Base-by-base conservation (phyloP, 2,113 vertebrate genomes). In the Prionailurus viverrinus region DNA sequence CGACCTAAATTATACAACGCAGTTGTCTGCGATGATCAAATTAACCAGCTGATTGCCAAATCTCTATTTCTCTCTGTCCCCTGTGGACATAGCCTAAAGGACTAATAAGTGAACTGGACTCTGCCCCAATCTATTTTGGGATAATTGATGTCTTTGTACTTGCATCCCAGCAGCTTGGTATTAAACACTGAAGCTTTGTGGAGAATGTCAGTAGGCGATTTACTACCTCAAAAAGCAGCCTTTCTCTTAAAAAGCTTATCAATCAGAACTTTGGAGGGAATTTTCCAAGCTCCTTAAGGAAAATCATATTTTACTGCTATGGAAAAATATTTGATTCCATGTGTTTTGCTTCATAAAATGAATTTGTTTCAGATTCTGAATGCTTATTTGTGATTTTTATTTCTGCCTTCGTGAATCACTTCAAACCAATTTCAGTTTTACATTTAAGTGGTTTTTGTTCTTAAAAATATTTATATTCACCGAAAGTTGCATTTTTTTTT, bases 121-220 rank as follows among this genome's bases (percentile, higher is more conserved):
- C 90, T 98, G 95, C 97, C 88, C 92, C 94, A 76, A 66, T 97
- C 97, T 97, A 97, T 97, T 98, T 96, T 95, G 95, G 96, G 94
- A 98, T 97, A 98, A 98, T 98, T 97, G 97, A 96, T 97, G 97
- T 92, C 97, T 98, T 98, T 98, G 97, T 98, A 61, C 91, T 97
- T 73, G 0, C 82, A 74, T 85, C 58, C 92, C 91, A 74, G 96
- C 92, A 98, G 96, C 94, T 95, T 96, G 96, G 92, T 82, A 88
- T 89, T 92, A 97, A 98, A 98, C 98, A 98, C 97, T 98, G 96
- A 87, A 78, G 97, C 98, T 98, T 98, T 98, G 98, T 98, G 95
- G 91, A 74, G 96, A 94, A 23, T 97, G 97, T 96, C 97, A 98
- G 95, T 65, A 93, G 90, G 93, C 71, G 13, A 97, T 89, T 98